phyloP scores from a whole-genome alignment of 2,113 vertebrate species.

The Reinhardtius hippoglossoides region DNA sequence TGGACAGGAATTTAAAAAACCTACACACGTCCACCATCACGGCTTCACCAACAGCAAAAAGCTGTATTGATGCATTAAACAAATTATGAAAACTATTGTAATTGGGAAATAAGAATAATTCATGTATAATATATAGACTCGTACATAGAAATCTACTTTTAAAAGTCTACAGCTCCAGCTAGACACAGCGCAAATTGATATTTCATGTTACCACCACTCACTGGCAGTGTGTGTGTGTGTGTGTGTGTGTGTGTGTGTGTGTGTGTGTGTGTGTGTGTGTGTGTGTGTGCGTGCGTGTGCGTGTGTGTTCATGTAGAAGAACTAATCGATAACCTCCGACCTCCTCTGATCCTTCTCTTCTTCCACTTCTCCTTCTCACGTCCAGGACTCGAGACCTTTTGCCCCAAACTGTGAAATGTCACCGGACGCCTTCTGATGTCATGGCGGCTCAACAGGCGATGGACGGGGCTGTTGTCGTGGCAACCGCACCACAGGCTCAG shows the following conservation, averaged over 20 bases:
- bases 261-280: constrained; percentile 23
- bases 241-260: constrained; percentile 2
- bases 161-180: too few species aligned
- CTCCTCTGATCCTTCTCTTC: neutral
- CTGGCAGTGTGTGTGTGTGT: constrained; percentile 3
- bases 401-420: constrained; percentile 15
- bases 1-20: too few species aligned
- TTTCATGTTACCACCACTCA: constrained; percentile 48
- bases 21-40: too few species aligned
- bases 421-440: constrained; percentile 35
- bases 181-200: constrained; percentile 49
- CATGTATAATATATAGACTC: too few species aligned
- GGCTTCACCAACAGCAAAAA: too few species aligned
- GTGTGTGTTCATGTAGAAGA: too few species aligned
- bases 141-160: too few species aligned
- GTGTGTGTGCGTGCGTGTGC: neutral
- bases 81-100: too few species aligned
- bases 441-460: neutral
- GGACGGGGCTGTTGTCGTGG: constrained; percentile 25
- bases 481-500: neutral
- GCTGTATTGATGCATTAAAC: too few species aligned
- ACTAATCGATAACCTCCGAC: constrained; percentile 36
- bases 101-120: too few species aligned
- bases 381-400: constrained; percentile 40
- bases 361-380: neutral